Conservation (phyloP, 1,140 invertebrate genomes). For the Drosophila jambulina region DNA sequence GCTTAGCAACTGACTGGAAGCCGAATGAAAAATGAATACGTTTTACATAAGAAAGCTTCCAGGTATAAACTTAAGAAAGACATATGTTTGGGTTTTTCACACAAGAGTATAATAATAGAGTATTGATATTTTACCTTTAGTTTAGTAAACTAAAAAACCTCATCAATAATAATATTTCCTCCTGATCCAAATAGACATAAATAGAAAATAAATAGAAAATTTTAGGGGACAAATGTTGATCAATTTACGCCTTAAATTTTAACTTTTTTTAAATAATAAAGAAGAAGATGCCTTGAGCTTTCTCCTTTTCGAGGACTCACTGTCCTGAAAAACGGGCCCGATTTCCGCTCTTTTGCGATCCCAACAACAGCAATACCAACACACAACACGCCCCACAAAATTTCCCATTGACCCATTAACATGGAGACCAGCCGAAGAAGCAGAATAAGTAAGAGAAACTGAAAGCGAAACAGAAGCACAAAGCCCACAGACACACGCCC, state of each 20-base stretch:
- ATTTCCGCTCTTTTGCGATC: conserved; percentile 34
- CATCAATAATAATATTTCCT: neutral
- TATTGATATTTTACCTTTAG: neutral
- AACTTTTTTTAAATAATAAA: too few relatives aligned
- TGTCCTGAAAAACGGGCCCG: conserved; percentile 21
- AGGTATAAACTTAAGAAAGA: neutral
- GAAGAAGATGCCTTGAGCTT: too few relatives aligned
- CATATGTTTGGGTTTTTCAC: neutral
- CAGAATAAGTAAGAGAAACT: conserved; percentile 15
- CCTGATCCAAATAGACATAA: too few relatives aligned
- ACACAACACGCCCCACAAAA: conserved; percentile 62
- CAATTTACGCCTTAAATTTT: too few relatives aligned
- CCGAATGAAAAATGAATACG: neutral
- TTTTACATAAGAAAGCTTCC: neutral
- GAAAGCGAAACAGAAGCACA: conserved; percentile 40
- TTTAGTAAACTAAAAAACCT: neutral
- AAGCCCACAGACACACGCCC: conserved; percentile 14
- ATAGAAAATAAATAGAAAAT: too few relatives aligned
- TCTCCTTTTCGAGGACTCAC: neutral
- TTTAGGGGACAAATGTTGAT: too few relatives aligned
- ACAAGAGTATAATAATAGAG: neutral
- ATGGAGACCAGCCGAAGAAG: conserved; percentile 54
- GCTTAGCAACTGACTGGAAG: conserved; percentile 26
- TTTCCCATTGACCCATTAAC: conserved; percentile 80
- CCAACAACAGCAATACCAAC: conserved; percentile 15